Conservation (phyloP, 2,888 invertebrate species). For the Pristionchus maxplancki region DNA sequence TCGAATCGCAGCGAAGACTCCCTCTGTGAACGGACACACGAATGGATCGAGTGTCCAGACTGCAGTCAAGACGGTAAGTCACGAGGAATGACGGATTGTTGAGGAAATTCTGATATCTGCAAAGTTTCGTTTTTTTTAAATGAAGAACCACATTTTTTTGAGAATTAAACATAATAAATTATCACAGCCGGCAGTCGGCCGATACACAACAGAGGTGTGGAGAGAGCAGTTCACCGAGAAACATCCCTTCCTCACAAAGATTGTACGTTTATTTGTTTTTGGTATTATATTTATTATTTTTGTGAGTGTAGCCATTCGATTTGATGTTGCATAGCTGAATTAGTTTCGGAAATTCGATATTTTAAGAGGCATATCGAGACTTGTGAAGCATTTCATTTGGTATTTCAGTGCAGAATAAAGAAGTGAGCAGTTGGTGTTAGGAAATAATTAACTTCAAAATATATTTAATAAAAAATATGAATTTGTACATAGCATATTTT, state of each 20-base stretch:
- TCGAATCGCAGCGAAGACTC: neutral
- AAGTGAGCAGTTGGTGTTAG: too few relatives aligned
- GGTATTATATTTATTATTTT: too few relatives aligned
- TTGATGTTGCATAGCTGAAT: too few relatives aligned
- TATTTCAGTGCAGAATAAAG: too few relatives aligned
- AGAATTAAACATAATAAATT: neutral
- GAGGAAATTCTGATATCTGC: neutral
- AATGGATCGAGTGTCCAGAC: constrained; percentile 16
- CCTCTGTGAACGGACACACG: neutral
- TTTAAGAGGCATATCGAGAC: too few relatives aligned
- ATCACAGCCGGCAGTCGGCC: neutral
- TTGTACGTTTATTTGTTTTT: neutral
- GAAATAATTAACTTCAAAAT: too few relatives aligned
- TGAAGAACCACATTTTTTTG: neutral
- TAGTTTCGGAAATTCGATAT: too few relatives aligned
- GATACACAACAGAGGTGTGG: neutral
- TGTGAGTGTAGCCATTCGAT: too few relatives aligned
- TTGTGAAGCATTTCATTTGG: too few relatives aligned
- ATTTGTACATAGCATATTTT: too few relatives aligned
- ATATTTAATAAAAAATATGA: too few relatives aligned
- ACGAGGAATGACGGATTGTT: neutral
- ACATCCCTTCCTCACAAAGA: constrained; percentile 13
- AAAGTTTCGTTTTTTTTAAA: neutral
- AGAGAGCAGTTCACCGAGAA: neutral
- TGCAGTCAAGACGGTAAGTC: neutral